A percentile compares a stretch with the other conserved stretches of the same genome.
phyloP scores from a whole-genome alignment of 2,888 invertebrate genomes.

The Apantesis nais region DNA sequence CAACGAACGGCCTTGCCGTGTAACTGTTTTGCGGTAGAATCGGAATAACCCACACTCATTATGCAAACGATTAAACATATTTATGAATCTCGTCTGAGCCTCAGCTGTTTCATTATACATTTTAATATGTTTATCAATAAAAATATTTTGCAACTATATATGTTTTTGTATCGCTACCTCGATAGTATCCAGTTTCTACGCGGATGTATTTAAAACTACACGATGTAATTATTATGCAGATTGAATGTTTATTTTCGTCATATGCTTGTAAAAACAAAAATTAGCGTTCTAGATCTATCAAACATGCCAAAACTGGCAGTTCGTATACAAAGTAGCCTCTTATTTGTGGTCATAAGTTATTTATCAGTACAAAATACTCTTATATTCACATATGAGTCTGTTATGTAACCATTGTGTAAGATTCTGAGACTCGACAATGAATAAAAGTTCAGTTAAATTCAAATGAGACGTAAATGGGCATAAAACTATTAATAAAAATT shows the following conservation, averaged over 20 bases:
- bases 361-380: neutral
- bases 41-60: slow-evolving; percentile 62
- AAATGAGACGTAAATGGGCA: neutral
- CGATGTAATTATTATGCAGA: slow-evolving; percentile 23
- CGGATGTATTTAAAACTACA: slow-evolving; percentile 39
- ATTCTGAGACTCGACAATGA: neutral
- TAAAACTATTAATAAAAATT: too few relatives aligned
- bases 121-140: slow-evolving; percentile 51
- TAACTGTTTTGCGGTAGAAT: slow-evolving; percentile 64
- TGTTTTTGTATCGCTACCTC: slow-evolving; percentile 29
- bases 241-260: slow-evolving; percentile 17
- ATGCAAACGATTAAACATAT: slow-evolving; percentile 57
- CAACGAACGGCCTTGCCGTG: slow-evolving; percentile 63
- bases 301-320: slow-evolving; percentile 9
- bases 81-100: slow-evolving; percentile 49
- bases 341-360: slow-evolving; percentile 6
- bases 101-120: slow-evolving; percentile 57
- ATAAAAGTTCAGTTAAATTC: neutral
- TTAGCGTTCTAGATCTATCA: slow-evolving; percentile 16
- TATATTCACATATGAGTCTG: neutral
- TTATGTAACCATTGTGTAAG: neutral
- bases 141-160: slow-evolving; percentile 46
- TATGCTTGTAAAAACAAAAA: slow-evolving; percentile 19
- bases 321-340: slow-evolving; percentile 3
- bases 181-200: slow-evolving; percentile 36